These are phyloP conservation scores for Erebia palarica DNA, from an alignment of 2,888 invertebrate species.

Conservation along the genomic window DNA sequence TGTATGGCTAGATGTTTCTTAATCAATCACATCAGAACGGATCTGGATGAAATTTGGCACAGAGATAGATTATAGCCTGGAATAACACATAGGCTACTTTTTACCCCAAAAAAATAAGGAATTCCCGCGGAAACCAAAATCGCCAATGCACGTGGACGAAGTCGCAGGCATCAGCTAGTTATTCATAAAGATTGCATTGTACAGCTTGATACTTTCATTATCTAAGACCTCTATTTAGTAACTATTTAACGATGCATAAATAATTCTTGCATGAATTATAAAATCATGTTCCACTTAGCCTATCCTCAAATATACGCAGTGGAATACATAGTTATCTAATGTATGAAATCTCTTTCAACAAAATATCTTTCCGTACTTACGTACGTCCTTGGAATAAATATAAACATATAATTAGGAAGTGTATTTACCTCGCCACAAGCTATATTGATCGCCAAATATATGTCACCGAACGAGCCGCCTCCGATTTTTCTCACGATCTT, in stretches of 20 bases:
- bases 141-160: too few species aligned
- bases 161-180: too few species aligned
- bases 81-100: too few species aligned
- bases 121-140: too few species aligned
- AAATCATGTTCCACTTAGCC: not conserved
- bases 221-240: not conserved
- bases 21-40: too few species aligned
- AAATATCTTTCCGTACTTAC: not conserved
- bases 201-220: too few species aligned
- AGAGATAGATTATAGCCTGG: too few species aligned
- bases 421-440: constrained; percentile 91
- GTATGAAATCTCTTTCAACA: constrained; percentile 3
- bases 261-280: not conserved
- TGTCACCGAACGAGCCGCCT: constrained; percentile 99
- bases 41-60: too few species aligned
- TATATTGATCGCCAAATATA: constrained; percentile 97
- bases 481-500: constrained; percentile 98
- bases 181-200: too few species aligned
- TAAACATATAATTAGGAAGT: constrained; percentile 13
- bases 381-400: constrained; percentile 18
- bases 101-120: too few species aligned
- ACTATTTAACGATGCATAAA: not conserved
- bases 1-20: too few species aligned
- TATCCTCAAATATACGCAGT: not conserved
- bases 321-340: constrained; percentile 9